Evolutionary conservation across 2,113 vertebrate species (phyloP).

Genomic region (Furnarius figulus): DNA sequence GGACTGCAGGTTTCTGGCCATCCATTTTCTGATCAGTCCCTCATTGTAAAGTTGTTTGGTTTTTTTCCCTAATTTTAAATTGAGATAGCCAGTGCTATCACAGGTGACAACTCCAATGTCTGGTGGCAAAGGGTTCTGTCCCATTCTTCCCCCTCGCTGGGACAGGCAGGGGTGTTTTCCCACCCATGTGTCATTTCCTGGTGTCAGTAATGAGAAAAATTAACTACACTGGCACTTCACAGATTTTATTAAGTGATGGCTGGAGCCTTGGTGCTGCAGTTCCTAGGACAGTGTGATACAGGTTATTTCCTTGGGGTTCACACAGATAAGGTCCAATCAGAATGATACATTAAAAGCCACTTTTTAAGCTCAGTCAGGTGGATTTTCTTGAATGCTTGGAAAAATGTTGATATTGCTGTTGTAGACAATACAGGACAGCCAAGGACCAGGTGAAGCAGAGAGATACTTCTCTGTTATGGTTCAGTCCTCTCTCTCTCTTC

Average conservation of each 20-base stretch:
- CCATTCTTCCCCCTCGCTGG: not conserved
- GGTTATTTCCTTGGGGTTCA: not conserved
- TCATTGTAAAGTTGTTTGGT: not conserved
- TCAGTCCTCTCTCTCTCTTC: not conserved
- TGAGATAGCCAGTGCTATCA: not conserved
- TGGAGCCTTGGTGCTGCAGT: not conserved
- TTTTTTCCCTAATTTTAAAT: not conserved
- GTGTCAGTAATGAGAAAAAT: not conserved
- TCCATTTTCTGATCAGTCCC: not conserved
- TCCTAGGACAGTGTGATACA: not conserved
- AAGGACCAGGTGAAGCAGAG: not conserved
- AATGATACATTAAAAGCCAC: not conserved
- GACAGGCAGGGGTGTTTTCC: not conserved
- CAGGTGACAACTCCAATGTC: not conserved
- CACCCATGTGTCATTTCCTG: not conserved
- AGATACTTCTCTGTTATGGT: not conserved
- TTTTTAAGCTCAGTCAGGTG: not conserved
- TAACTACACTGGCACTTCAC: not conserved
- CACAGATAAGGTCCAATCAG: not conserved
- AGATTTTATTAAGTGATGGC: not conserved
- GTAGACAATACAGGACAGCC: not conserved
- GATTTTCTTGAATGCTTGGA: not conserved
- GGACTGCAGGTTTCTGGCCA: not conserved
- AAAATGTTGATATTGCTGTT: not conserved
- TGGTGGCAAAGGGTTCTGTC: not conserved